These are phyloP conservation scores for Leucophora obtusa DNA, from an alignment of 2,888 invertebrate genomes.

Conservation along the genomic window DNA sequence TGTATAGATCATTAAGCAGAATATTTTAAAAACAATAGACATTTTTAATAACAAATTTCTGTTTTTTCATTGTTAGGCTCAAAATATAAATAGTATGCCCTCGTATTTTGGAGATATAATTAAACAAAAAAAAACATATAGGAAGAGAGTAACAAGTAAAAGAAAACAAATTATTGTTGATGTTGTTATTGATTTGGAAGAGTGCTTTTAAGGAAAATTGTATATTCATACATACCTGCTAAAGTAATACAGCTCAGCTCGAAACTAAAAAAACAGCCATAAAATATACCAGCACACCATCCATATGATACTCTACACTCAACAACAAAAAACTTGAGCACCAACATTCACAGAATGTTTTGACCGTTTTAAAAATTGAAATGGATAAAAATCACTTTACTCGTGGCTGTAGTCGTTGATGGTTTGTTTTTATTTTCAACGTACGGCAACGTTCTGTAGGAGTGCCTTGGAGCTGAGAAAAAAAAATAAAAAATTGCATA, in stretches of 20 bases:
- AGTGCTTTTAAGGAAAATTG: slow-evolving; percentile 41
- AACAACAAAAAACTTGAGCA: slow-evolving; percentile 30
- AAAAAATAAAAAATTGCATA: slow-evolving; percentile 32
- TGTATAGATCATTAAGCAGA: no score
- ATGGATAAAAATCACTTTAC: slow-evolving; percentile 65
- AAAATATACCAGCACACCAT: neutral
- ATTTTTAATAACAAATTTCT: no score
- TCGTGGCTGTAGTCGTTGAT: slow-evolving; percentile 66
- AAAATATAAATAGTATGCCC: no score
- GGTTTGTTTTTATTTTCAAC: slow-evolving; percentile 54
- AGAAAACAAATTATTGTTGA: neutral
- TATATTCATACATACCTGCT: slow-evolving; percentile 56
- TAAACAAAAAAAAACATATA: neutral
- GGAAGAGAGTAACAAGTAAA: slow-evolving; percentile 45
- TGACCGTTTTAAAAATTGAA: slow-evolving; percentile 46
- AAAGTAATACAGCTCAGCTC: slow-evolving; percentile 47
- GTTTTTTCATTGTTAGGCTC: no score
- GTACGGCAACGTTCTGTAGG: slow-evolving; percentile 56
- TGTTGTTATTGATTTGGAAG: slow-evolving; percentile 19
- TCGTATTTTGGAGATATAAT: slow-evolving; percentile 23
- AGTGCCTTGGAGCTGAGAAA: slow-evolving; percentile 57
- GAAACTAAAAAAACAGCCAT: neutral
- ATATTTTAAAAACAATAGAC: no score
- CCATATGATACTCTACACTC: slow-evolving; percentile 39
- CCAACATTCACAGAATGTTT: slow-evolving; percentile 43